Percentiles rank a stretch among this genome's conserved stretches.
phyloP scores from a whole-genome alignment of 2,113 vertebrate species.

The Sus scrofa region DNA sequence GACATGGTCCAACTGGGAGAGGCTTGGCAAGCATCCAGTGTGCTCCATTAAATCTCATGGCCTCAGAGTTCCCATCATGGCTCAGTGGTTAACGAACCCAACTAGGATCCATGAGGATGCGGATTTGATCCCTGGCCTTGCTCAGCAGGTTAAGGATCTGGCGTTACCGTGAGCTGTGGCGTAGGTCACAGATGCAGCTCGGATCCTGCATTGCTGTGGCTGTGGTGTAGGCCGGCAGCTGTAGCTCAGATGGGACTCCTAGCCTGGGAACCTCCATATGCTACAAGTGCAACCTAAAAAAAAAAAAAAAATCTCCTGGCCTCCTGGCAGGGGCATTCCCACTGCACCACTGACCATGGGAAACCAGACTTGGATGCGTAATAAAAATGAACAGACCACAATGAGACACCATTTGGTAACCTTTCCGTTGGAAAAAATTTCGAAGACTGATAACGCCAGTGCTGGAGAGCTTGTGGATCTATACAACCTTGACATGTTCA shows the following conservation, averaged over 20 bases:
- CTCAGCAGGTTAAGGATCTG: no score
- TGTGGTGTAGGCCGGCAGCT: no score
- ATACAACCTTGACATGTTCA: background rate
- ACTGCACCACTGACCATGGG: background rate
- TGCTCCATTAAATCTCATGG: background rate
- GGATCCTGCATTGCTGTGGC: no score
- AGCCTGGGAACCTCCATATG: no score
- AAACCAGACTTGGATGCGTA: background rate
- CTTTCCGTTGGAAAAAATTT: background rate
- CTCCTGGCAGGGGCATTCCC: background rate
- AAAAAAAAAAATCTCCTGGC: background rate
- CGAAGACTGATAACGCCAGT: slow-evolving; percentile 1
- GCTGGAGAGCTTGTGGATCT: background rate
- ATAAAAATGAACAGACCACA: background rate
- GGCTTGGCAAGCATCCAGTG: background rate
- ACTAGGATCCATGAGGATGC: no score
- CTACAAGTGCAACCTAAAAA: no score
- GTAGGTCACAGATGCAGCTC: no score
- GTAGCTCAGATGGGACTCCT: no score
- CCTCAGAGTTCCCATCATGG: no score
- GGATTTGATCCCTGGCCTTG: no score
- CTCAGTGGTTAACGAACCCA: no score
- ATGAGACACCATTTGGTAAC: background rate
- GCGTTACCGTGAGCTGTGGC: no score
- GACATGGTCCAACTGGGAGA: background rate